Evolutionary conservation across 2,888 invertebrate genomes (phyloP).

Genomic region (Lithosia quadra): DNA sequence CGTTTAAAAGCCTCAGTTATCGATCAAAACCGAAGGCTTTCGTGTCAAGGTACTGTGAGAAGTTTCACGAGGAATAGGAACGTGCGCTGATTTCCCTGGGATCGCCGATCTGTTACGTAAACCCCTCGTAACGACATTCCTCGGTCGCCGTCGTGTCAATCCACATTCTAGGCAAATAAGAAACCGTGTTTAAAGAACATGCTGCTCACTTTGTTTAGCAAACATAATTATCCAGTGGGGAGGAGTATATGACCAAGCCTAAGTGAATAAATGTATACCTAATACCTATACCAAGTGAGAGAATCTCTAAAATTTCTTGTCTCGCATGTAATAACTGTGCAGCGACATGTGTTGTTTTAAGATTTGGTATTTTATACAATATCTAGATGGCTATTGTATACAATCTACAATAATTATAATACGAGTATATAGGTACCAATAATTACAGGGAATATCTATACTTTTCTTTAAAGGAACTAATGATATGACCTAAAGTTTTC

Average conservation of each 20-base stretch:
- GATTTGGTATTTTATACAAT: no score
- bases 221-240: not conserved
- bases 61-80: slow-evolving; percentile 28
- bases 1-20: slow-evolving; percentile 17
- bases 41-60: slow-evolving; percentile 17
- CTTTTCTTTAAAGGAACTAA: no score
- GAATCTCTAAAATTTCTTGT: no score
- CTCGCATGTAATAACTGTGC: no score
- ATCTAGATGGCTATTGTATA: no score
- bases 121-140: slow-evolving; percentile 44
- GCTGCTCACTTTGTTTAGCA: not conserved
- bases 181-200: slow-evolving; percentile 29
- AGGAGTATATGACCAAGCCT: not conserved
- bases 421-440: no score
- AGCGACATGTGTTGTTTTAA: no score
- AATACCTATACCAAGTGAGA: no score
- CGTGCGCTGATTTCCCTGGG: slow-evolving; percentile 41
- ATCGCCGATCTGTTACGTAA: slow-evolving; percentile 44
- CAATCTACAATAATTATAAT: no score
- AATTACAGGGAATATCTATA: no score
- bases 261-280: no score
- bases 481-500: no score
- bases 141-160: slow-evolving; percentile 28
- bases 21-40: slow-evolving; percentile 16
- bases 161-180: slow-evolving; percentile 45